Percentiles rank a stretch among this genome's conserved stretches.
These are phyloP conservation scores for Megalurothrips usitatus DNA, from an alignment of 2,888 invertebrate genomes.

Conservation along the genomic window DNA sequence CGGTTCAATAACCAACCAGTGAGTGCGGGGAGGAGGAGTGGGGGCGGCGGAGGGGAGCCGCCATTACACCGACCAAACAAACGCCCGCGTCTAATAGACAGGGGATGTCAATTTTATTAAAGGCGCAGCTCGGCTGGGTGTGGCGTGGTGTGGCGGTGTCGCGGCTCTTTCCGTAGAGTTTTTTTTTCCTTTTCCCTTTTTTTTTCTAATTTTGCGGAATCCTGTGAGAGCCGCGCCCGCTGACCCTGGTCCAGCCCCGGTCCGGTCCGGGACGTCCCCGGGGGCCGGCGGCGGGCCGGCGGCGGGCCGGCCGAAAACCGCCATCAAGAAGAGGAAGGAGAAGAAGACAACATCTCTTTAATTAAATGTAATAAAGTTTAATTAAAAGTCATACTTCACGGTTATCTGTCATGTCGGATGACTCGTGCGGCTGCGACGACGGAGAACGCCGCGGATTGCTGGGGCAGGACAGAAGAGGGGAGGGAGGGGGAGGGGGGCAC, in stretches of 20 bases:
- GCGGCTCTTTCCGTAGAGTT: no score
- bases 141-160: neutral
- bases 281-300: neutral
- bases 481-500: constrained; percentile 6
- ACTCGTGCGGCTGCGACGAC: constrained; percentile 30
- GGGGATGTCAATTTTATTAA: no score
- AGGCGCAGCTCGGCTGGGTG: neutral
- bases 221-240: no score
- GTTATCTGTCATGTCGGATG: constrained; percentile 24
- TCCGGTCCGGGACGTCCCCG: constrained; percentile 15
- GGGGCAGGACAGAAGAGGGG: constrained; percentile 27
- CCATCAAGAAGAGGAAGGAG: neutral
- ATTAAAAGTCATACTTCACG: constrained; percentile 26
- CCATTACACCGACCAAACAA: no score
- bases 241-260: neutral
- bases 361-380: constrained; percentile 27
- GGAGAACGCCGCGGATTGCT: constrained; percentile 23
- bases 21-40: neutral
- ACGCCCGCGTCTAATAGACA: no score
- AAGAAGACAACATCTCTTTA: constrained; percentile 20
- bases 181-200: no score
- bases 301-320: neutral
- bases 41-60: neutral
- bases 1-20: constrained; percentile 2
- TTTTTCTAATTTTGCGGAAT: no score